Base-by-base conservation (phyloP, 1,140 invertebrate genomes). In the Rhagoletis pomonella region DNA sequence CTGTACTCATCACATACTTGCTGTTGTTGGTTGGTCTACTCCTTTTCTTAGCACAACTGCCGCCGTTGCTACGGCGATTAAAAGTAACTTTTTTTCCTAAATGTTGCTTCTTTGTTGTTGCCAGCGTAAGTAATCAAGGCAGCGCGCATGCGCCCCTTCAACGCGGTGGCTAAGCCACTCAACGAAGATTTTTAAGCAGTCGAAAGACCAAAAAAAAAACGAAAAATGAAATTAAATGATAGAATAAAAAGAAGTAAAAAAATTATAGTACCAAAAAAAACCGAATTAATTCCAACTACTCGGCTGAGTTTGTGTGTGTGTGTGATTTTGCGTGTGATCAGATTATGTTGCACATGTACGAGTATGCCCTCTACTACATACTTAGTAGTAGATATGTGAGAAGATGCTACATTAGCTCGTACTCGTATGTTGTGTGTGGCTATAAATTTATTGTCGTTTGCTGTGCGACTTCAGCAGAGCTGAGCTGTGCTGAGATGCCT, bases 371-470 rank as follows among this genome's bases (percentile, higher is more conserved):
- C 29, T 29, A 29, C 29, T 69, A 65, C 29, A 19, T 65, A 7
- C 14, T n/a, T 65, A 14, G 29, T 29, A 29, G 50, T 55, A 10
- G 6, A 39, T 42, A 69, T 69, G 65, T 14, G 67, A 47, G 42
- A 73, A 73, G 67, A 73, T 73, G 67, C 67, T 73, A 73, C 42
- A 73, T 73, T 73, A 73, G 39, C 39, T 4, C 19, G 9, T 29
- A 10, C 50, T 69, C 7, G 29, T 29, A 29, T 69, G 12, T 44
- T 47, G 67, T 44, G 29, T 62, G 39, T n/a, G 14, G 67, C 67
- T 44, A 73, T 73, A 73, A 73, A 73, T 73, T 73, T 73, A 73
- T 73, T 73, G 67, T 73, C 67, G 67, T 39, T 44, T 42, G 65
- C 10, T 19, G 19, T 29, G 65, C 65, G 65, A 4, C 60, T 62